phyloP scores from a whole-genome alignment of 2,797 vertebrate species.

The Distichodus sexfasciatus region DNA sequence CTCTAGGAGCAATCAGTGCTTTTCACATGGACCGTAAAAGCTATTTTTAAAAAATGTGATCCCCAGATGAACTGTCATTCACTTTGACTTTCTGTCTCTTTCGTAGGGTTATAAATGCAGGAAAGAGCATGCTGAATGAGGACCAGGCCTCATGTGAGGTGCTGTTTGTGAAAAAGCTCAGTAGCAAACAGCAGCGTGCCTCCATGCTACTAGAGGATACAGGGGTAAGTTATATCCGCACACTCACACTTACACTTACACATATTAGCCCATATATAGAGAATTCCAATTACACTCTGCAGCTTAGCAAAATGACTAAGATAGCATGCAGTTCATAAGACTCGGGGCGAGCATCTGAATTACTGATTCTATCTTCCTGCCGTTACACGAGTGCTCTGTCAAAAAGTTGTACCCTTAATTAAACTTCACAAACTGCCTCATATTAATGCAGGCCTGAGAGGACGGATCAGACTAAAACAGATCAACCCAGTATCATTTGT shows the following conservation, averaged over 20 bases:
- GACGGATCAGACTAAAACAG: no score
- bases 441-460: no score
- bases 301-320: no score
- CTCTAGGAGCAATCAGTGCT: background rate
- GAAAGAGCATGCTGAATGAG: conserved; percentile 97
- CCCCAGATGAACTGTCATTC: no score
- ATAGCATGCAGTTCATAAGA: no score
- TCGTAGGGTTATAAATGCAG: conserved; percentile 93
- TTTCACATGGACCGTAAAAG: background rate
- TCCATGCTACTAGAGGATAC: conserved; percentile 70
- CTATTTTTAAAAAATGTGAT: background rate
- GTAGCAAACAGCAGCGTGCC: conserved; percentile 61
- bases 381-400: no score
- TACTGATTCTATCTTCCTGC: no score
- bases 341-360: no score
- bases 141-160: conserved; percentile 95
- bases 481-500: no score
- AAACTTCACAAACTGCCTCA: no score
- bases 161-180: conserved; percentile 83
- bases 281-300: background rate
- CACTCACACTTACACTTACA: conserved; percentile 8
- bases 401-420: no score
- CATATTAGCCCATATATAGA: conserved; percentile 28
- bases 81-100: conserved; percentile 7
- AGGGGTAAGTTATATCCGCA: conserved; percentile 65